Conservation (phyloP, 2,113 vertebrate species). For the Pithys albifrons region DNA sequence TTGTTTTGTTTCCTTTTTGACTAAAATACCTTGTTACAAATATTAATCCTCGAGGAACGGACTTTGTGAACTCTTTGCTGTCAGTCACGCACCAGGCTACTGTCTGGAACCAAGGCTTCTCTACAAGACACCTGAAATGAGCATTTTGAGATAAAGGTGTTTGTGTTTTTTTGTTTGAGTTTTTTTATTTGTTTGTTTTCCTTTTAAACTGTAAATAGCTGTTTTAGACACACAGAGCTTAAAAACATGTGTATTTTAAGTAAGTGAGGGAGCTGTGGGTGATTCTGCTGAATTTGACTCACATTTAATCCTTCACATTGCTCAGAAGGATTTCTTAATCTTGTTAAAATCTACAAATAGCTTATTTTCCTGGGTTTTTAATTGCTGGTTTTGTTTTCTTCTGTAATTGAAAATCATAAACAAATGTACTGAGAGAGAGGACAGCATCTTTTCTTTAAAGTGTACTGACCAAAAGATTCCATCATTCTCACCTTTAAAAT, state of each 20-base stretch:
- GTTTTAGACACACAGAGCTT: background rate
- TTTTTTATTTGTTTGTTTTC: background rate
- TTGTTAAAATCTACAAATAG: background rate
- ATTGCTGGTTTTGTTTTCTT: background rate
- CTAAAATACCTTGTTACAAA: background rate
- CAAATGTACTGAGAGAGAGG: background rate
- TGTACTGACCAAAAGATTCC: background rate
- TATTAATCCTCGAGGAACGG: background rate
- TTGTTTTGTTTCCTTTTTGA: background rate
- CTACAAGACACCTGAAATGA: background rate
- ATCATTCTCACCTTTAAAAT: background rate
- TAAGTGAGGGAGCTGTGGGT: background rate
- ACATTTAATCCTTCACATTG: background rate
- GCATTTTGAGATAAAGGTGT: background rate
- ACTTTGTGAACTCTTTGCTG: background rate
- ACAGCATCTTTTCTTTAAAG: background rate
- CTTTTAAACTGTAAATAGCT: background rate
- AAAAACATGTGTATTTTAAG: background rate
- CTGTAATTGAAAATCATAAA: background rate
- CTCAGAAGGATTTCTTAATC: background rate
- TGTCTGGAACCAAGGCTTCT: background rate
- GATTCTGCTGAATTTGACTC: background rate
- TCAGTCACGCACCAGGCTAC: background rate
- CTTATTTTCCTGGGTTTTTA: background rate
- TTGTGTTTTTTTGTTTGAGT: rapidly evolving